Base-by-base conservation (phyloP, 1,140 invertebrate species). In the Mya arenaria region DNA sequence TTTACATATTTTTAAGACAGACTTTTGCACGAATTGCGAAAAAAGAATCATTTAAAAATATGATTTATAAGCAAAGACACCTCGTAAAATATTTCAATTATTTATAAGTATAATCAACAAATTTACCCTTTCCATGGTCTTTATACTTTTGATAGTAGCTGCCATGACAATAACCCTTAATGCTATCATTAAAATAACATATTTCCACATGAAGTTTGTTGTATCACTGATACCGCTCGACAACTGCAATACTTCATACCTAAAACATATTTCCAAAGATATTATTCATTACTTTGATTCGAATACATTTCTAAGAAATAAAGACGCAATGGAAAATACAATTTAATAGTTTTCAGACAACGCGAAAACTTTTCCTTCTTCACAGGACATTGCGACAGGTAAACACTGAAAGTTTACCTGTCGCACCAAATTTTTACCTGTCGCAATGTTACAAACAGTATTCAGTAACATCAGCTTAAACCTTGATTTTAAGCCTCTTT, bases 41-140 rank as follows among this genome's bases (percentile, higher is more conserved):
- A n/a, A 10, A 13, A n/a, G 10, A 48, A 10, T 48, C n/a, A 48
- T 48, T n/a, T n/a, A n/a, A n/a, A n/a, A n/a, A n/a, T n/a, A n/a
- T n/a, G n/a, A n/a, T n/a, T n/a, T n/a, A n/a, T n/a, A n/a, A n/a
- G n/a, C n/a, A n/a, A n/a, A n/a, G n/a, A n/a, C n/a, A n/a, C n/a
- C n/a, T n/a, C n/a, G n/a, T n/a, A n/a, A n/a, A n/a, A n/a, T n/a
- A n/a, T n/a, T n/a, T n/a, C n/a, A n/a, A n/a, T n/a, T n/a, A n/a
- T n/a, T n/a, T n/a, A n/a, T n/a, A n/a, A n/a, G n/a, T n/a, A n/a
- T n/a, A n/a, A n/a, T n/a, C n/a, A n/a, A n/a, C n/a, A n/a, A n/a
- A 48, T n/a, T 48, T 71, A 71, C 68, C 44, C 56, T 71, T 55
- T 71, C 68, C 32, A 71, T 71, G n/a, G 68, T 55, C 30, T 71